These are phyloP conservation scores for Zaprionus lineosus DNA, from an alignment of 2,888 invertebrate genomes.

Conservation along the genomic window DNA sequence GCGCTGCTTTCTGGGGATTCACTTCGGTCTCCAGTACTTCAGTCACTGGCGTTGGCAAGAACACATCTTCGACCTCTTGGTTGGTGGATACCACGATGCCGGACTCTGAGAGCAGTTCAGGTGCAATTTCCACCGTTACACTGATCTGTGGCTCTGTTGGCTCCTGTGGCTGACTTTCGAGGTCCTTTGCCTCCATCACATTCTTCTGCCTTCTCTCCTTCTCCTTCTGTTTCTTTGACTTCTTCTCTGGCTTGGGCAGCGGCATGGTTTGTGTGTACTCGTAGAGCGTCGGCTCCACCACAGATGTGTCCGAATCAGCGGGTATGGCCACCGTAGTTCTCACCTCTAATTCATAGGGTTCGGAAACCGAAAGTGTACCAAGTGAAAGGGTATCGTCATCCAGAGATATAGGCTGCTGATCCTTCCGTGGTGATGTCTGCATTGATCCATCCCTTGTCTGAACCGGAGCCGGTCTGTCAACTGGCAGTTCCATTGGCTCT, in stretches of 20 bases:
- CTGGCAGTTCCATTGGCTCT: slow-evolving; percentile 55
- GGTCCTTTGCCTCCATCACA: too few relatives aligned
- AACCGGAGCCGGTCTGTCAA: slow-evolving; percentile 55
- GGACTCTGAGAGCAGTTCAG: slow-evolving; percentile 60
- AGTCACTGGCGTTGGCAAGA: slow-evolving; percentile 29
- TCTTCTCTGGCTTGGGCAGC: slow-evolving; percentile 76
- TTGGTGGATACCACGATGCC: slow-evolving; percentile 67
- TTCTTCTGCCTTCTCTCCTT: slow-evolving; percentile 65
- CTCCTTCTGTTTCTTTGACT: slow-evolving; percentile 80
- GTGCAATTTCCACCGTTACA: slow-evolving; percentile 76
- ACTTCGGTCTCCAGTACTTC: neutral
- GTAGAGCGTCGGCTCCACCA: slow-evolving; percentile 73
- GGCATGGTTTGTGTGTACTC: slow-evolving; percentile 80
- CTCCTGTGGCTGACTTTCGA: too few relatives aligned
- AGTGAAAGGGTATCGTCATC: too few relatives aligned
- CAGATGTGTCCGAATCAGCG: slow-evolving; percentile 83
- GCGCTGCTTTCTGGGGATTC: slow-evolving; percentile 44
- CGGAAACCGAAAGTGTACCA: slow-evolving; percentile 77
- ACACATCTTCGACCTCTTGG: slow-evolving; percentile 54
- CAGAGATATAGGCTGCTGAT: slow-evolving; percentile 50
- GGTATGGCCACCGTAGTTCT: slow-evolving; percentile 86
- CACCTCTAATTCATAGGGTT: slow-evolving; percentile 82
- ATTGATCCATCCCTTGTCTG: slow-evolving; percentile 68
- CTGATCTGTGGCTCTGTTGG: slow-evolving; percentile 78
- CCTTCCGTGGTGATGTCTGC: slow-evolving; percentile 76